These are phyloP conservation scores for Agrochola lychnidis DNA, from an alignment of 2,888 invertebrate species.

Conservation along the genomic window DNA sequence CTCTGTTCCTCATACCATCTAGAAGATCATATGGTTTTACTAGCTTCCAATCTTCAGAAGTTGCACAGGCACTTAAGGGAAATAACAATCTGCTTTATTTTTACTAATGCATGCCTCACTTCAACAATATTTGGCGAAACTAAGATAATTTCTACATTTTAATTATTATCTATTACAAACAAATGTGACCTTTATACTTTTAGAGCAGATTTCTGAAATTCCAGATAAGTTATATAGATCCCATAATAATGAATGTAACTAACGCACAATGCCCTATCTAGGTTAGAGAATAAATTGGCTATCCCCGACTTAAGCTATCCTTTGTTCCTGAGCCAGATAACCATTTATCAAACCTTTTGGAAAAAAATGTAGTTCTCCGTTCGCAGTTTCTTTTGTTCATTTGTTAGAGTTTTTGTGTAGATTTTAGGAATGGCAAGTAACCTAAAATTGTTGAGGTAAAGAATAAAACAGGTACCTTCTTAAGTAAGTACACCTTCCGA, in stretches of 20 bases:
- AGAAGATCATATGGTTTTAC: no score
- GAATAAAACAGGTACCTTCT: no score
- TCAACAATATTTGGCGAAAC: neutral
- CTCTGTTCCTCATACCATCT: no score
- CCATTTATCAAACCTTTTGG: conserved; percentile 10
- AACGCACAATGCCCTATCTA: conserved; percentile 1
- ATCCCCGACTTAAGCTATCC: neutral
- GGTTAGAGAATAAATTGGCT: neutral
- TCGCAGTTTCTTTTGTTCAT: conserved; percentile 5
- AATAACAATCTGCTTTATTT: no score
- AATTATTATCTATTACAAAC: conserved; percentile 7
- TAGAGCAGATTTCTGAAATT: conserved; percentile 8
- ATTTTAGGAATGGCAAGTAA: no score
- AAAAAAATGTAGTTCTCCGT: neutral
- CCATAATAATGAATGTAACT: neutral
- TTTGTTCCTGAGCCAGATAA: conserved; percentile 20
- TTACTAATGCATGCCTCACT: neutral
- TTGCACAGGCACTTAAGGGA: no score
- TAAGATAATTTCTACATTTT: neutral
- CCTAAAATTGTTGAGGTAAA: no score
- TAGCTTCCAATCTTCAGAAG: neutral
- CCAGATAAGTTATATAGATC: conserved; percentile 9
- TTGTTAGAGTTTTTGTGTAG: neutral
- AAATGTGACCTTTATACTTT: conserved; percentile 10
- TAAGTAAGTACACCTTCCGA: no score